Conservation (phyloP, 2,113 vertebrate genomes). For the Sylvia atricapilla region DNA sequence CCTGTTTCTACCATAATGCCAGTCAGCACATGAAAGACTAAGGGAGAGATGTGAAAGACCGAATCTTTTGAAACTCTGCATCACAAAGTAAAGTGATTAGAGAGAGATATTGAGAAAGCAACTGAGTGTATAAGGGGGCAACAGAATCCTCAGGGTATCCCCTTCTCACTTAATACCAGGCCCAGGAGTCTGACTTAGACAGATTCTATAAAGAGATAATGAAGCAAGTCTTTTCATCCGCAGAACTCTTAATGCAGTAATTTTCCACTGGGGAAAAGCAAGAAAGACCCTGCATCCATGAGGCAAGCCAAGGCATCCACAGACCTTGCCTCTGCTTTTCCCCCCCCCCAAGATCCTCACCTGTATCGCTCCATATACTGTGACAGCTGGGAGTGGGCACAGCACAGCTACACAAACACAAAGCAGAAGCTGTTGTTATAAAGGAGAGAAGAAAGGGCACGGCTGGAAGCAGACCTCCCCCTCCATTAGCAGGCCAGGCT, state of each 20-base stretch:
- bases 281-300: neutral
- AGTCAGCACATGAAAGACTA: neutral
- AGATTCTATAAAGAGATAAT: neutral
- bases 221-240: neutral
- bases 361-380: slow-evolving; percentile 91
- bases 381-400: slow-evolving; percentile 88
- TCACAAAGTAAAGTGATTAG: neutral
- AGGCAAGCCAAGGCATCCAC: neutral
- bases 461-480: neutral
- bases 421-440: neutral
- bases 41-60: neutral
- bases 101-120: neutral
- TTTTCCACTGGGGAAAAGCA: neutral
- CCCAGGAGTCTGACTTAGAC: neutral
- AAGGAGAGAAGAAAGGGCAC: neutral
- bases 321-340: neutral
- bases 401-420: slow-evolving; percentile 79
- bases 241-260: neutral
- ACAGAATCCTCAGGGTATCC: neutral
- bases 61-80: neutral
- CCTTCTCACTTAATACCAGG: neutral
- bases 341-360: slow-evolving; percentile 65
- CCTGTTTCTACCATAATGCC: neutral
- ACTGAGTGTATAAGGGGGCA: neutral
- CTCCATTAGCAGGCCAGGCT: neutral